phyloP scores from a whole-genome alignment of 2,113 vertebrate genomes.

The Campylomormyrus tamandua region DNA sequence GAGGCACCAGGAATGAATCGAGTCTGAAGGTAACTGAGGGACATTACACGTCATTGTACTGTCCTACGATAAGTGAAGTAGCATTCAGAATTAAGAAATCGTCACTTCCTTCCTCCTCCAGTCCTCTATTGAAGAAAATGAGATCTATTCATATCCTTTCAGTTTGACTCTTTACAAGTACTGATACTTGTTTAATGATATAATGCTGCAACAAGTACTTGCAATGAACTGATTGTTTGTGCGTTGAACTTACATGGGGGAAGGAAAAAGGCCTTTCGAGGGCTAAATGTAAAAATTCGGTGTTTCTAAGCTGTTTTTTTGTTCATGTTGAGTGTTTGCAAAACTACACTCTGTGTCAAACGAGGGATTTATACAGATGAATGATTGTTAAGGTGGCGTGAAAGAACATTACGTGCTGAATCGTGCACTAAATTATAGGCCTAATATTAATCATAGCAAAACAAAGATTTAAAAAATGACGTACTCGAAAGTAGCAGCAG shows the following conservation, averaged over 20 bases:
- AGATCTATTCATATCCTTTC: not conserved
- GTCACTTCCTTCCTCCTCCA: not conserved
- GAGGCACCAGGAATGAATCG: not conserved
- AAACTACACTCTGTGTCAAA: conserved; percentile 32
- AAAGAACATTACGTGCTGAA: conserved; percentile 42
- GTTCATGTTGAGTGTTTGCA: conserved; percentile 22
- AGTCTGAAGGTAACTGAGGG: not conserved
- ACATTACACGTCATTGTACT: not conserved
- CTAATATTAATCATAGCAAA: conserved; percentile 24
- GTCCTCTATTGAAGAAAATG: not conserved
- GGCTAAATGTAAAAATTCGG: not conserved
- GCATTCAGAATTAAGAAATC: not conserved
- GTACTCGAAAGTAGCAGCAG: not conserved
- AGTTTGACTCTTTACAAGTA: not conserved
- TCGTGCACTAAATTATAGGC: conserved; percentile 35
- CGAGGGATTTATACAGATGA: conserved; percentile 31
- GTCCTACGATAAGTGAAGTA: not conserved
- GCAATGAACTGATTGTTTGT: not conserved
- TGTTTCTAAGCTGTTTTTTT: not conserved
- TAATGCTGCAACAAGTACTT: not conserved
- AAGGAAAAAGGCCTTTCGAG: not conserved
- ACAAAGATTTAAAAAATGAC: conserved; percentile 8
- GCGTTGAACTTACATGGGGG: not conserved
- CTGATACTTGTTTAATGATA: not conserved
- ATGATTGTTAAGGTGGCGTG: conserved; percentile 34